Evolutionary conservation across 2,797 vertebrate species (phyloP), one percentile per base, ranked within the genome.

Genomic region (Anguilla pacifica): DNA sequence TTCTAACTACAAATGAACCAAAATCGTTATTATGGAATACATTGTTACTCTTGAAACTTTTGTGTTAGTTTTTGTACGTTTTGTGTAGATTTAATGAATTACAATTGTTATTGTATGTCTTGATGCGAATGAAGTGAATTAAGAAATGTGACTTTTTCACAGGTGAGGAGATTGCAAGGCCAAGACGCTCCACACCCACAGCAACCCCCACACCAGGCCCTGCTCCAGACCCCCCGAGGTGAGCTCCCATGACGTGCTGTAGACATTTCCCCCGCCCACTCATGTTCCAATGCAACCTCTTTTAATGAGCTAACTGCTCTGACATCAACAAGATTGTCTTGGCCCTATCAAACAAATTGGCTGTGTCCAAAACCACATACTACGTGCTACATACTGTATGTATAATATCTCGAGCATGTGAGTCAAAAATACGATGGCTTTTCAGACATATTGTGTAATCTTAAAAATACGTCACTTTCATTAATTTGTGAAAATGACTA

Each of bases 121-220:
- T 4, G 43, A 43, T 46, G 43, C 77, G 49, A 85, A 81, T 55
- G 35, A 22, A 46, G 1, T 35, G 11, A 0, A 86, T 31, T 55
- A 11, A 1, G 88, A 17, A 83, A n/a, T 88, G 51, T 86, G 0
- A 70, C 86, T 85, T n/a, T 91, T 25, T 89, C 70, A 31, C 85
- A 99, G 98, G 95, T 94, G 98, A 99, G 94, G 98, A 99, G 93
- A 97, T 99, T 53, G 97, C 97, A 0, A 96, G 98, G 93, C 98
- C 98, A 25, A 96, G 98, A 91, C 97, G 98, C 22, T 94, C 96
- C 64, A 96, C 97, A 1, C 96, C 97, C 10, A 95, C 90, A 87
- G 91, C 90, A 61, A 92, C 91, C 81, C 90, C 95, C 31, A 85
- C 91, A 88, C 87, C 93, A 87, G 90, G 96, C 22, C 96, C 97